Evolutionary conservation across 2,797 vertebrate genomes (phyloP).

Genomic region (Pteronotus mesoamericanus): DNA sequence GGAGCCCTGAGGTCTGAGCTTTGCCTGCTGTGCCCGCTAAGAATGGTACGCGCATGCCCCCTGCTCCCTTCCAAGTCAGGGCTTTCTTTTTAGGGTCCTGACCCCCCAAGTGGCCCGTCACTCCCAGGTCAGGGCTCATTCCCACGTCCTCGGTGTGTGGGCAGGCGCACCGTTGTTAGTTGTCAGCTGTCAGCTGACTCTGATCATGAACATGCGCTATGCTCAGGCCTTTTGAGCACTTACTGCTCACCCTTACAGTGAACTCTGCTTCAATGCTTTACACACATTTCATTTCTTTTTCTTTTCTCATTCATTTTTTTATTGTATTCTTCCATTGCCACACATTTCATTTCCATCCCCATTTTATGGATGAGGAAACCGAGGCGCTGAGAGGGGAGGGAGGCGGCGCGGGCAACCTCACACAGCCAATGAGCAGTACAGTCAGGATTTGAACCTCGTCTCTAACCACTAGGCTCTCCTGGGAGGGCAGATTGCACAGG

Average conservation of each 20-base stretch:
- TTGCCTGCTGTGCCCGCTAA: accelerated
- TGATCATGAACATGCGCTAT: accelerated
- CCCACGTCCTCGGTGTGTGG: background rate
- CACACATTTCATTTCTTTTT: background rate
- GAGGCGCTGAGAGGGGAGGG: background rate
- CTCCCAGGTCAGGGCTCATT: background rate
- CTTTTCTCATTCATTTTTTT: background rate
- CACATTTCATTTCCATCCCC: background rate
- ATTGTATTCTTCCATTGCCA: too few species aligned
- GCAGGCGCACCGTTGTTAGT: accelerated
- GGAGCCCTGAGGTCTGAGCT: background rate
- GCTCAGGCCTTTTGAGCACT: background rate
- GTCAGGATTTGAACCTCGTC: background rate
- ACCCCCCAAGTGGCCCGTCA: background rate
- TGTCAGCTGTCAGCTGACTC: background rate
- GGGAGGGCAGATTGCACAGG: background rate
- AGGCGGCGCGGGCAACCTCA: accelerated
- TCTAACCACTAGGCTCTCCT: accelerated
- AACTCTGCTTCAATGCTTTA: background rate
- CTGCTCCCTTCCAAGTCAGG: background rate
- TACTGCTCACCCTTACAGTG: accelerated
- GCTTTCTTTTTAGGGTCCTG: background rate
- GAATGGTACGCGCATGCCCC: accelerated
- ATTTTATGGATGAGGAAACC: background rate
- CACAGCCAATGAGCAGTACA: accelerated